Base-by-base conservation (phyloP, 2,888 invertebrate species). In the Coenonympha arcania region DNA sequence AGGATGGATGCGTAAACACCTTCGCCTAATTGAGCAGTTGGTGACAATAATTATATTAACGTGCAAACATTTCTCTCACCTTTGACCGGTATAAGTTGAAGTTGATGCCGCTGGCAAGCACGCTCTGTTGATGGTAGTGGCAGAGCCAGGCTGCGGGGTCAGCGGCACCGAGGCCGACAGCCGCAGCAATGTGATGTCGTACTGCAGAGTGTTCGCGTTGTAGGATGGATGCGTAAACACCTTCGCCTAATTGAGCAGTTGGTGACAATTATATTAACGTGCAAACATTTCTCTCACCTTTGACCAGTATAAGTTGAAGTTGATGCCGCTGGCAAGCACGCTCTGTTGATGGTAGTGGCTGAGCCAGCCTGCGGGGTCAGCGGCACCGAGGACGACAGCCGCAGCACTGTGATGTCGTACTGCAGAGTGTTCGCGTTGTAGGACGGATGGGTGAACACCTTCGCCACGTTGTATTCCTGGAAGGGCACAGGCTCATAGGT, bases 371-470 rank as follows among this genome's bases (percentile, higher is more conserved):
- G 54, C 1, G 86, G 82, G 0, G 79, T 71, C 5, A 90, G 66
- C 0, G 88, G 87, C 13, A 91, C 89, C 0, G 90, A 66, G 0
- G 84, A 65, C 59, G 88, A 79, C n/a, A 97, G 75, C 51, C 90
- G 88, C 20, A 97, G 71, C 1, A 97, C 87, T 1, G 95, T 95
- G 26, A 97, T 88, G 70, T 96, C 94, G 68, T 93, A 94, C 59
- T 91, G 90, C 36, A 96, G 84, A 56, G 93, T 94, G 48, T 84
- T 87, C 0, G 90, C 75, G 66, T 92, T 91, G 72, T 90, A 96
- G 11, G 88, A 87, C 0, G 93, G 88, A 62, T 90, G 89, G 5
- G 89, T 79, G 56, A 88, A 89, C 30, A 93, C 88, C 60, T 79
- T 87, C 4, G 77, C 66, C 0, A 92, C 79, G 4, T 71, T 76